Evolutionary conservation across 2,113 vertebrate species (phyloP).

Genomic region (Eurypyga helias): DNA sequence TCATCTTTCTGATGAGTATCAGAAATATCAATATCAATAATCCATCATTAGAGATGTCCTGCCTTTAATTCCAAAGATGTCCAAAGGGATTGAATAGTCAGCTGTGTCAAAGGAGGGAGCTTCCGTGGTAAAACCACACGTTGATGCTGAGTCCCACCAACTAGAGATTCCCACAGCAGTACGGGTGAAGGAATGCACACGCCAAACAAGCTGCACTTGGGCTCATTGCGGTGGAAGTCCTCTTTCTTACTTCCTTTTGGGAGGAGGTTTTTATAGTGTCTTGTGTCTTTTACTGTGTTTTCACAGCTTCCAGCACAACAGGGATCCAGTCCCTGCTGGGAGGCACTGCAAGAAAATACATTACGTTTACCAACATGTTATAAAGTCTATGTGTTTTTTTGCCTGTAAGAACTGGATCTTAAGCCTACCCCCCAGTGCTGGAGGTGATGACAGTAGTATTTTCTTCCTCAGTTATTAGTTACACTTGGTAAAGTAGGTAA

Average conservation of each 20-base stretch:
- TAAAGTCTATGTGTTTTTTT: neutral
- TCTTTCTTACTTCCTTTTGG: neutral
- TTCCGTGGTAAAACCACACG: neutral
- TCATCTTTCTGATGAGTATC: neutral
- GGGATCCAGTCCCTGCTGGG: neutral
- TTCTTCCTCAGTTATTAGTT: slow-evolving; percentile 1
- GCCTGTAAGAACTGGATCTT: neutral
- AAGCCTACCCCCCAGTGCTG: neutral
- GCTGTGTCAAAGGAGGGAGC: neutral
- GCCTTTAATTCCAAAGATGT: neutral
- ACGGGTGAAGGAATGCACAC: neutral
- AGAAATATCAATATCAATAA: no score
- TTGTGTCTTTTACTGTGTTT: neutral
- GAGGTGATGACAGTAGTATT: neutral
- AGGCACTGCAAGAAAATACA: neutral
- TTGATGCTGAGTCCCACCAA: neutral
- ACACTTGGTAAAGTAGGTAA: neutral
- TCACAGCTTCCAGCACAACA: neutral
- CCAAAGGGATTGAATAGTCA: neutral
- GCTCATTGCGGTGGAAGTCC: neutral
- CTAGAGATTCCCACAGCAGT: neutral
- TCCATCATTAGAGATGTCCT: neutral
- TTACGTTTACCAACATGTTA: neutral
- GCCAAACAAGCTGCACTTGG: neutral
- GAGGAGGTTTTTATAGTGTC: neutral